Evolutionary conservation across 2,113 vertebrate genomes (phyloP), one percentile per base, ranked within the genome.

Genomic region (Neogale vison): DNA sequence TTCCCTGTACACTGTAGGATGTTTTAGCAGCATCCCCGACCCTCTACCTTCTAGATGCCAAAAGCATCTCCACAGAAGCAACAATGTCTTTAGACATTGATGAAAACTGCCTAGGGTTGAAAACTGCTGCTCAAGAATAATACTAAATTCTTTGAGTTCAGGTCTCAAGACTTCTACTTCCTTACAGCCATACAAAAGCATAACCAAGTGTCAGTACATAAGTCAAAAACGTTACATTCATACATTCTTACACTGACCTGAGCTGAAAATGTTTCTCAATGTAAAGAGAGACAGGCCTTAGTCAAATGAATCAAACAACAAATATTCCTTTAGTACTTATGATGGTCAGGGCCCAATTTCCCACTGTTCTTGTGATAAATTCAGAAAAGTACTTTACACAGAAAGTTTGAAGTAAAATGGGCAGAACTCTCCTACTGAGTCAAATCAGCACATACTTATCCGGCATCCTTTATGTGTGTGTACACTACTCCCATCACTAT

Each of bases 261-360:
- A 96, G n/a, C 72, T 92, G 77, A 93, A 88, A 92, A 91, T 57
- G 34, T 84, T 93, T 59, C 52, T 63, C 91, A 61, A 90, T 77
- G 6, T 67, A 67, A 93, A 88, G 24, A 84, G 15, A 96, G 47
- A 91, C n/a, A 81, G 45, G 5, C 31, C 45, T 94, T 76, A 95
- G 18, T 79, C 59, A 72, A 80, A 88, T 2, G 2, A 90, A 90
- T 92, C 61, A 83, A 88, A n/a, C 3, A 63, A 72, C 67, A 92
- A 90, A 82, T 61, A 94, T 21, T 88, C 59, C 65, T 67, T 94
- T 69, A 82, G 65, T 59, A 87, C 39, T 82, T 90, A 92, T 50
- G 36, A 86, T 59, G 20, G 61, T 79, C 39, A 95, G 88, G 76
- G n/a, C 50, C n/a, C 42, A 74, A 57, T 59, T 90, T 90, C 63